phyloP scores from a whole-genome alignment of 1,140 invertebrate species.

The Samia ricini region DNA sequence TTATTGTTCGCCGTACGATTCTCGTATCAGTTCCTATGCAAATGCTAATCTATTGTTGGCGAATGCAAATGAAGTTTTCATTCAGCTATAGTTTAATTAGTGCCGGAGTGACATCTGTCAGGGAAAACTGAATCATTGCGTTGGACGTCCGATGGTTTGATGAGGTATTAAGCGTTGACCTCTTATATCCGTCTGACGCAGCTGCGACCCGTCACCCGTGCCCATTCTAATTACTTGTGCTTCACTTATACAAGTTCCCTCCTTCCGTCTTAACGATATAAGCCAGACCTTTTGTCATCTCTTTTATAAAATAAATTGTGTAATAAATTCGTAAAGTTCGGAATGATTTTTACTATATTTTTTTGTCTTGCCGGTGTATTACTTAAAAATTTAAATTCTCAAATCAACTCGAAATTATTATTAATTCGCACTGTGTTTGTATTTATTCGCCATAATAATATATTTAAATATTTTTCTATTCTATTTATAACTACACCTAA shows the following conservation, averaged over 20 bases:
- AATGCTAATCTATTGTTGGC: constrained; percentile 41
- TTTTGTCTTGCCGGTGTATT: too few relatives aligned
- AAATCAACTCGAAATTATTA: too few relatives aligned
- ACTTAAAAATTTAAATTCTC: too few relatives aligned
- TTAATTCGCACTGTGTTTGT: too few relatives aligned
- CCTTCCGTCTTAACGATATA: constrained; percentile 23
- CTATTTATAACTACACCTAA: too few relatives aligned
- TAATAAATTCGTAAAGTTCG: too few relatives aligned
- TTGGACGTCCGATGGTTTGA: constrained; percentile 25
- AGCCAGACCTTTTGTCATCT: too few relatives aligned
- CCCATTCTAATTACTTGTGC: constrained; percentile 36
- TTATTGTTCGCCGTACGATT: constrained; percentile 36
- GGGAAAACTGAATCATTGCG: constrained; percentile 50
- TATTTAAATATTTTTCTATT: too few relatives aligned
- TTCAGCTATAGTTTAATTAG: constrained; percentile 43
- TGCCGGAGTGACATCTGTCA: constrained; percentile 44
- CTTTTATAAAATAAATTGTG: too few relatives aligned
- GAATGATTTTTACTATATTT: too few relatives aligned
- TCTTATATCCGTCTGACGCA: constrained; percentile 40
- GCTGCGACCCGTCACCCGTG: constrained; percentile 31
- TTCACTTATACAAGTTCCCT: constrained; percentile 18
- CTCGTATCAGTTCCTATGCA: constrained; percentile 37
- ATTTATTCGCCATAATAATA: too few relatives aligned
- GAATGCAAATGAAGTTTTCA: constrained; percentile 45
- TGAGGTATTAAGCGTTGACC: constrained; percentile 40